Evolutionary conservation across 2,888 invertebrate genomes (phyloP).

Genomic region (Conchocele bisecta): DNA sequence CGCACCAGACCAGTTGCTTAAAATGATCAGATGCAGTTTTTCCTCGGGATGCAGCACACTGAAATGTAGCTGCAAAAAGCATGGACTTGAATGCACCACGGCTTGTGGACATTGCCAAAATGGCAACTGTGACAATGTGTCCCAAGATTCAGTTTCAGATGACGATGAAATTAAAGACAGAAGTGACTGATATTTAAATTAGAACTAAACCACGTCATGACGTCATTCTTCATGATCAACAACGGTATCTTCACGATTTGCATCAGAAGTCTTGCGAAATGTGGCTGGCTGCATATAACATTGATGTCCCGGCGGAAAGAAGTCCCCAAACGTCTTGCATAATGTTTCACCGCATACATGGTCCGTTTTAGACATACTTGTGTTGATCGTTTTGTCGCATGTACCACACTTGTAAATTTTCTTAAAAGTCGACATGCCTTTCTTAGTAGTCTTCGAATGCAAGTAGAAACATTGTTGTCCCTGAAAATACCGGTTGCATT

Average conservation of each 20-base stretch:
- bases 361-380: neutral
- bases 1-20: too few relatives aligned
- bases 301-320: slow-evolving; percentile 4
- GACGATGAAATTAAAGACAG: too few relatives aligned
- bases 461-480: neutral
- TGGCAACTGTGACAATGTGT: too few relatives aligned
- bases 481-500: neutral
- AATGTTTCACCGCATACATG: slow-evolving; percentile 19
- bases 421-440: neutral
- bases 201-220: slow-evolving; percentile 21
- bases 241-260: neutral
- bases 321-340: slow-evolving; percentile 29
- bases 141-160: too few relatives aligned
- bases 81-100: too few relatives aligned
- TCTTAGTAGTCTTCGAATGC: neutral
- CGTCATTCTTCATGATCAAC: too few relatives aligned
- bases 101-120: too few relatives aligned
- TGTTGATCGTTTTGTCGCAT: neutral
- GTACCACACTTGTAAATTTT: neutral
- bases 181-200: slow-evolving; percentile 11
- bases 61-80: neutral
- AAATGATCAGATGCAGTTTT: too few relatives aligned
- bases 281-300: slow-evolving; percentile 28
- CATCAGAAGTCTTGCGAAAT: neutral
- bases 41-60: too few relatives aligned